phyloP scores from a whole-genome alignment of 2,797 vertebrate species.

The Carapus acus region DNA sequence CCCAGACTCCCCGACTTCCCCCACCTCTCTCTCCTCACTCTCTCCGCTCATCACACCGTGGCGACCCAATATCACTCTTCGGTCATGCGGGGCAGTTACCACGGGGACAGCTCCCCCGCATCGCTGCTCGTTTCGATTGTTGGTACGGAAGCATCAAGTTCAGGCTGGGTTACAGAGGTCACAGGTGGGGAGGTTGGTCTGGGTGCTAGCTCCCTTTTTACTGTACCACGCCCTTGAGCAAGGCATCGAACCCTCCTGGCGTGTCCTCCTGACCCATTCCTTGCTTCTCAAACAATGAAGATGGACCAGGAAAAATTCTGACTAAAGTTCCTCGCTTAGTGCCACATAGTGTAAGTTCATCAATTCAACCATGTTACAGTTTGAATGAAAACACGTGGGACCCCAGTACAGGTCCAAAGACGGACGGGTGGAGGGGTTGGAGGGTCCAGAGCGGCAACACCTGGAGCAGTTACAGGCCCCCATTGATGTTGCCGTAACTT shows the following conservation, averaged over 20 bases:
- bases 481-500: conserved; percentile 25
- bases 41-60: conserved; percentile 56
- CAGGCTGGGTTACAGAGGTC: not conserved
- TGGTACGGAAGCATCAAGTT: conserved; percentile 8
- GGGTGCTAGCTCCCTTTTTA: too few relatives aligned
- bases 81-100: conserved; percentile 61
- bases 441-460: conserved; percentile 32
- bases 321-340: too few relatives aligned
- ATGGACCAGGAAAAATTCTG: too few relatives aligned
- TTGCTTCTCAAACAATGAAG: too few relatives aligned
- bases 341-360: not conserved
- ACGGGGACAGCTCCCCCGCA: conserved; percentile 56
- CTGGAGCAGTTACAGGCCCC: conserved; percentile 26
- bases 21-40: conserved; percentile 54
- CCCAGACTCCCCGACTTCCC: conserved; percentile 55
- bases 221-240: too few relatives aligned
- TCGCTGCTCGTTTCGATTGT: conserved; percentile 18
- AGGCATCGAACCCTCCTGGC: too few relatives aligned
- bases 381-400: too few relatives aligned
- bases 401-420: conserved; percentile 1
- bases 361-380: too few relatives aligned
- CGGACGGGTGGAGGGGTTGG: too few relatives aligned
- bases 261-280: too few relatives aligned
- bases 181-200: too few relatives aligned
- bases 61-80: conserved; percentile 59